Percentiles rank a stretch among this genome's conserved stretches.
These are phyloP conservation scores for Eubucco bourcierii DNA, from an alignment of 2,113 vertebrate genomes.

Conservation along the genomic window DNA sequence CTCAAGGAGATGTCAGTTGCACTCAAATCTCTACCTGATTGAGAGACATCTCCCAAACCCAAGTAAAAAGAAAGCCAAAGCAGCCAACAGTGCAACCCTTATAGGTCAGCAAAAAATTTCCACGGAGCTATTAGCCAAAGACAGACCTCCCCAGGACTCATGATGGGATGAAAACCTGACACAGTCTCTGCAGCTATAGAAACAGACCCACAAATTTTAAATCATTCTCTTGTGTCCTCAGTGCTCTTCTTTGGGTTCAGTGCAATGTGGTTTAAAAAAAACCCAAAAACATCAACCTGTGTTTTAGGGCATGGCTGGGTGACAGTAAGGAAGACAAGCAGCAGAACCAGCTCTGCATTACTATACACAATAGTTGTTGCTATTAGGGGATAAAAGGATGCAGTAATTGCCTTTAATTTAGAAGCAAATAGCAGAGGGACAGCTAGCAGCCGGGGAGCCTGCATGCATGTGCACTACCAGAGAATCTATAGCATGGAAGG, in stretches of 20 bases:
- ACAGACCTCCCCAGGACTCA: background rate
- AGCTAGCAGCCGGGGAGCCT: background rate
- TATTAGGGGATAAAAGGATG: background rate
- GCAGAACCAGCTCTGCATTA: background rate
- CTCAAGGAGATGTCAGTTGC: background rate
- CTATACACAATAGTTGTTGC: background rate
- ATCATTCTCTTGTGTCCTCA: background rate
- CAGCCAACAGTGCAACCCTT: background rate
- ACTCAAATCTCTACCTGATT: background rate
- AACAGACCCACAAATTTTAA: background rate
- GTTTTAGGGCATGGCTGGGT: background rate
- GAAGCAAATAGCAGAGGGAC: slow-evolving; percentile 2
- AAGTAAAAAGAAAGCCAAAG: background rate
- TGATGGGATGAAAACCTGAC: background rate
- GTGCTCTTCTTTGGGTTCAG: background rate
- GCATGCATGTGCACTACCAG: background rate
- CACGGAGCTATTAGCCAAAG: background rate
- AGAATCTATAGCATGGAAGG: background rate
- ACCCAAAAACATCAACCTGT: too few species aligned
- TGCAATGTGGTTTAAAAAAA: background rate
- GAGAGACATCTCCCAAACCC: background rate
- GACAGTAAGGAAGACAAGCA: background rate
- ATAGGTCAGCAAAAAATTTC: background rate
- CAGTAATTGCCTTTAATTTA: slow-evolving; percentile 9
- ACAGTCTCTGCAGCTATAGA: background rate